Percentiles rank a stretch among this genome's conserved stretches.
phyloP scores from a whole-genome alignment of 1,140 invertebrate genomes.

The Papilio glaucus region DNA sequence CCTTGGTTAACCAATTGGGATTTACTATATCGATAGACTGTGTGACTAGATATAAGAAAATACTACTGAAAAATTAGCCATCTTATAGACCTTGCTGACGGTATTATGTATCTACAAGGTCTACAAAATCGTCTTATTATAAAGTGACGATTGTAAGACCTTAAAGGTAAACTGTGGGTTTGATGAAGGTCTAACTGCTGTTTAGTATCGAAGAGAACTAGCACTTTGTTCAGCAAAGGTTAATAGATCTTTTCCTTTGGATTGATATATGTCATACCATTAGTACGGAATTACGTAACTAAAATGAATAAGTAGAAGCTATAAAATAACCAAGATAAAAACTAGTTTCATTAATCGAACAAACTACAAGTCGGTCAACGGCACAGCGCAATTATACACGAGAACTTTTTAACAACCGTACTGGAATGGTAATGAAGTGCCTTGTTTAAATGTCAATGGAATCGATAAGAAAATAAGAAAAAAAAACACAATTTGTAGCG shows the following conservation, averaged over 20 bases:
- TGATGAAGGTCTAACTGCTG: no score
- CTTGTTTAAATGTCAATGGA: conserved; percentile 26
- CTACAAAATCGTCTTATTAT: no score
- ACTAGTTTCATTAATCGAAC: conserved; percentile 20
- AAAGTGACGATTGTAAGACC: no score
- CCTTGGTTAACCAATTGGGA: no score
- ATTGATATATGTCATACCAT: background rate
- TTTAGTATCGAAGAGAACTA: no score
- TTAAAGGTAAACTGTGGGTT: no score
- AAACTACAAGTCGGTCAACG: conserved; percentile 14
- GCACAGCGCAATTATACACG: conserved; percentile 25
- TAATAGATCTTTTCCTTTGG: background rate
- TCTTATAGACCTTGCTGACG: no score
- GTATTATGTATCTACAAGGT: no score
- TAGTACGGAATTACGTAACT: background rate
- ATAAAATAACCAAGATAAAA: conserved; percentile 11
- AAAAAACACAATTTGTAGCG: background rate
- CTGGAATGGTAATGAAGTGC: conserved; percentile 18
- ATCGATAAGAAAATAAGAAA: conserved; percentile 21
- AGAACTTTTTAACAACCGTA: conserved; percentile 17
- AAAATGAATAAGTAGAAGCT: background rate
- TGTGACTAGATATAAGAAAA: no score
- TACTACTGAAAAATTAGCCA: no score
- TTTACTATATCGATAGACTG: no score
- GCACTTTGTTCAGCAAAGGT: no score